Evolutionary conservation across 2,888 invertebrate genomes (phyloP), one percentile per base, ranked within the genome.

Genomic region (Morinoia aosen): DNA sequence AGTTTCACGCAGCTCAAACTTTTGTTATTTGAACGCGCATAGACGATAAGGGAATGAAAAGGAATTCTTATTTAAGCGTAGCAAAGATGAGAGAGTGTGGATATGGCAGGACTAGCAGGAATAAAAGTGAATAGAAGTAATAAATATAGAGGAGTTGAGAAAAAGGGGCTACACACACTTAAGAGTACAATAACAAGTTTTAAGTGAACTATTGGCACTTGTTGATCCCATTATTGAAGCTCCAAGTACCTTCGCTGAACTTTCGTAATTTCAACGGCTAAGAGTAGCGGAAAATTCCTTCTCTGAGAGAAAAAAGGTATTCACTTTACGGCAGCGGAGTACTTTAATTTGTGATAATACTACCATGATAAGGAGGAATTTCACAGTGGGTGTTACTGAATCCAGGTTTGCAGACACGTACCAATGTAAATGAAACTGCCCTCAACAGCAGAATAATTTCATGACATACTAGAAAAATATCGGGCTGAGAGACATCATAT

Each of bases 191-290:
- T 76, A 33, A 76, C 7, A 10, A 76, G 76, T 76, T 76, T 76
- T 76, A 76, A 76, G 76, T 76, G 76, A 76, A 33, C 33, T 33
- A 33, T 76, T 76, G 76, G 76, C 76, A 76, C 76, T 76, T 76
- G 19, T 76, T 76, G 76, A 76, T 76, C 76, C 76, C 76, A 76
- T 76, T 76, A 25, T 76, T 76, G 76, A 76, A 76, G 76, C 76
- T 76, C 76, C 76, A 76, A 76, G 76, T 76, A 76, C 76, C 76
- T 33, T 76, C 33, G 33, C 76, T 33, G 76, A 76, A 76, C 76
- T 76, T 76, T 76, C 7, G 76, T 76, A 33, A 76, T 33, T 76
- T 76, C 25, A 76, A 33, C 76, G 25, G 25, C 76, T 19, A 76
- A 76, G 8, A 33, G 25, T 33, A 25, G 33, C 8, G 25, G 25